These are phyloP conservation scores for Phyllotreta cruciferae DNA, from an alignment of 2,888 invertebrate genomes.

Conservation along the genomic window DNA sequence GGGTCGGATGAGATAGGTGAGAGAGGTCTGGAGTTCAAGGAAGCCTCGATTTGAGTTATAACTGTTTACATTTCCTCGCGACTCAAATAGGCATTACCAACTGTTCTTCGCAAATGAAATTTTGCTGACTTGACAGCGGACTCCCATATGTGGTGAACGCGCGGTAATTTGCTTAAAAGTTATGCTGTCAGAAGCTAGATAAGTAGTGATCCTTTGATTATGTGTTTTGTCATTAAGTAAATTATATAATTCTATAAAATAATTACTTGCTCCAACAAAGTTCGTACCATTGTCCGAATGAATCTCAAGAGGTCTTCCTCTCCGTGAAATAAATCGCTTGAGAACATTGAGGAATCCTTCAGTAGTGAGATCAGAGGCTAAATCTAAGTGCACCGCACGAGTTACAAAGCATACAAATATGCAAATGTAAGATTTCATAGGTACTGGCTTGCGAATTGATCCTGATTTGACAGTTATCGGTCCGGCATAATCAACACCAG, in stretches of 20 bases:
- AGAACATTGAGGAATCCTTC: slow-evolving; percentile 21
- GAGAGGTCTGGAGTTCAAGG: slow-evolving; percentile 49
- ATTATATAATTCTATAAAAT: slow-evolving; percentile 14
- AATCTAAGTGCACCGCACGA: slow-evolving; percentile 13
- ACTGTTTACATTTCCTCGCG: slow-evolving; percentile 50
- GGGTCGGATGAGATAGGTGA: slow-evolving; percentile 44
- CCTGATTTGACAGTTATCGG: not conserved
- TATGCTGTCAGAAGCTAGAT: not conserved
- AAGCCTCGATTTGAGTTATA: slow-evolving; percentile 24
- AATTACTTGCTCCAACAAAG: slow-evolving; percentile 22
- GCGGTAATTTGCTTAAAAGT: slow-evolving; percentile 45
- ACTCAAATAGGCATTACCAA: slow-evolving; percentile 41
- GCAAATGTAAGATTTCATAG: not conserved
- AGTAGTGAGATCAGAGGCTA: slow-evolving; percentile 17
- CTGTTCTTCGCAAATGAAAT: slow-evolving; percentile 41
- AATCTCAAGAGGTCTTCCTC: slow-evolving; percentile 21
- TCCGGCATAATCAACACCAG: slow-evolving; percentile 21
- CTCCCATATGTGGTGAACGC: slow-evolving; percentile 48
- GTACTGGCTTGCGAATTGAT: too few relatives aligned
- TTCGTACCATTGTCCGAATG: slow-evolving; percentile 5
- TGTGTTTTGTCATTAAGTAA: not conserved
- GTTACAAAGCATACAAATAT: slow-evolving; percentile 24
- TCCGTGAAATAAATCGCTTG: slow-evolving; percentile 20
- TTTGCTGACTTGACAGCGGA: slow-evolving; percentile 48
- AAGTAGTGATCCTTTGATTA: slow-evolving; percentile 12